A percentile compares a stretch with the other conserved stretches of the same genome.
Conservation (phyloP, 1,140 invertebrate species). For the Papilio xuthus region DNA sequence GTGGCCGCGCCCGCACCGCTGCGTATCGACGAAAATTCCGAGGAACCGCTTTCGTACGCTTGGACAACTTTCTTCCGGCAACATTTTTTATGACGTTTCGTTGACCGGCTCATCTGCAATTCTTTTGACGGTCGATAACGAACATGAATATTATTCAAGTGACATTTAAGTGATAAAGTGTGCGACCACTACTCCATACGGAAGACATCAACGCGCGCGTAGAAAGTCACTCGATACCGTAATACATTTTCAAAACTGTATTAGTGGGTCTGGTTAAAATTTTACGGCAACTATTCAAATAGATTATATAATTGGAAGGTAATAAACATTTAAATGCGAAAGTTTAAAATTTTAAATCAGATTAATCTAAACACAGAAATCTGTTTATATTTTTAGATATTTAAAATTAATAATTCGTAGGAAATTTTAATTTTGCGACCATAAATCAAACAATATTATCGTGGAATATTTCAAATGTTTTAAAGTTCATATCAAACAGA, state of each 20-base stretch:
- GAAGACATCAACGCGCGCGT: constrained; percentile 76
- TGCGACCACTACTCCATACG: constrained; percentile 51
- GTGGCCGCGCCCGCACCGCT: constrained; percentile 66
- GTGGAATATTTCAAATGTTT: background rate
- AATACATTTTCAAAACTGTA: constrained; percentile 5
- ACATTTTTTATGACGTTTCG: constrained; percentile 47
- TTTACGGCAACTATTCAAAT: background rate
- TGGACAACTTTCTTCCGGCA: constrained; percentile 71
- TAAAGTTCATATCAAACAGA: background rate
- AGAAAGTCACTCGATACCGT: constrained; percentile 25
- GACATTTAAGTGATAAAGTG: constrained; percentile 48
- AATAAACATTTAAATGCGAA: no score
- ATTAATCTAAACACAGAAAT: no score
- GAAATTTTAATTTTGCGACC: background rate
- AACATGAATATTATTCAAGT: constrained; percentile 18
- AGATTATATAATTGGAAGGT: no score
- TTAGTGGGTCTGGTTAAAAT: background rate
- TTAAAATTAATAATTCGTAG: background rate
- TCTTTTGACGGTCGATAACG: constrained; percentile 37
- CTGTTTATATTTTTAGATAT: no score
- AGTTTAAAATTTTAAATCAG: no score
- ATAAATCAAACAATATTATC: background rate
- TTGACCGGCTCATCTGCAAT: constrained; percentile 43
- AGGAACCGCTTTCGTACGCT: constrained; percentile 68
- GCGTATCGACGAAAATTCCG: constrained; percentile 74